Conservation (phyloP, 2,888 invertebrate genomes). For the Microplitis deprimator region DNA sequence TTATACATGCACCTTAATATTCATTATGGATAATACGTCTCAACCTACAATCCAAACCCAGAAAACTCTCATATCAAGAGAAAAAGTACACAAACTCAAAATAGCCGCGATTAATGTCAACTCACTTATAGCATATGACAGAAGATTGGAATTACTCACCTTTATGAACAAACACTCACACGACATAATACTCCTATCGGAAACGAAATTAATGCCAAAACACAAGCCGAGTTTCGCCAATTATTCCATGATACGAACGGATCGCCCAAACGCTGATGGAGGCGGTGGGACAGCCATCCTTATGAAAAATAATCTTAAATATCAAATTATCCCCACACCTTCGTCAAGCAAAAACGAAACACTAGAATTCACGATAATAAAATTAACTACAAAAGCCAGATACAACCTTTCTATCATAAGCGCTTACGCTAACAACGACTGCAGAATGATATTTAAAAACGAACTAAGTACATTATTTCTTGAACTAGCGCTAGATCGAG, state of each 20-base stretch:
- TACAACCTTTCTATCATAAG: constrained; percentile 9
- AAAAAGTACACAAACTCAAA: not conserved
- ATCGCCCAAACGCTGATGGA: constrained; percentile 12
- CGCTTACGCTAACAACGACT: not conserved
- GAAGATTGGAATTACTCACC: constrained; percentile 16
- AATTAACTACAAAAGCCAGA: not conserved
- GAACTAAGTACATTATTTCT: constrained; percentile 12
- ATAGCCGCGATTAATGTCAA: constrained; percentile 33
- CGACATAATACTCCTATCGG: constrained; percentile 17
- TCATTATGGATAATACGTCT: not conserved
- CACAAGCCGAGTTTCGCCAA: constrained; percentile 12
- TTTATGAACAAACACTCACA: constrained; percentile 15
- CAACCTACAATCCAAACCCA: not conserved
- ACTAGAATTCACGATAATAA: constrained; percentile 26
- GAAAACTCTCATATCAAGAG: not conserved
- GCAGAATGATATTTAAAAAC: not conserved
- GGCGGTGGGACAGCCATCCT: constrained; percentile 22
- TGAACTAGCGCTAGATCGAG: not conserved
- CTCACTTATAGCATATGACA: constrained; percentile 16
- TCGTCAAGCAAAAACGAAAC: constrained; percentile 8
- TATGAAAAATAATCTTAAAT: constrained; percentile 13
- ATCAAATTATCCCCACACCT: not conserved
- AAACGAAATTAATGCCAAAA: constrained; percentile 31
- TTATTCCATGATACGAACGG: constrained; percentile 3
- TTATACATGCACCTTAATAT: too few relatives aligned